Evolutionary conservation across 1,140 invertebrate genomes (phyloP).

Genomic region (Drosophila ananassae): DNA sequence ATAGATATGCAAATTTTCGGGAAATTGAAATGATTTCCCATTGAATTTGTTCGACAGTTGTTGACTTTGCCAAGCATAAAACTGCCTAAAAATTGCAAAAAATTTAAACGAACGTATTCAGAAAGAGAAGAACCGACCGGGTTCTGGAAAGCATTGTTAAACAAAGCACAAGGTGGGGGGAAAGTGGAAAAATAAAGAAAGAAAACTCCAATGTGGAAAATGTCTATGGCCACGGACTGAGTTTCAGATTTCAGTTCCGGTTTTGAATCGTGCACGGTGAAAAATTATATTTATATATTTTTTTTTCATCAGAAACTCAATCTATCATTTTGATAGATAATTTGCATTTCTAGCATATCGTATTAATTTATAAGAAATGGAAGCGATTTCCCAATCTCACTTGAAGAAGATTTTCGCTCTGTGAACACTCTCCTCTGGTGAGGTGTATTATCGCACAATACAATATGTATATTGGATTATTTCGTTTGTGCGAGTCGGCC

Average conservation of each 20-base stretch:
- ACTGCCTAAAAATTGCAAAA: constrained; percentile 78
- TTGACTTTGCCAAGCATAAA: constrained; percentile 71
- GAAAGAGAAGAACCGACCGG: constrained; percentile 23
- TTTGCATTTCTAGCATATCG: neutral
- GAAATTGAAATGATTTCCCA: constrained; percentile 74
- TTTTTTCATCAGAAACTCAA: neutral
- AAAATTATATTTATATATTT: neutral
- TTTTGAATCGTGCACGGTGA: neutral
- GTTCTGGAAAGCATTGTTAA: constrained; percentile 45
- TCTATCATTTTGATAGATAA: neutral
- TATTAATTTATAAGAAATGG: neutral
- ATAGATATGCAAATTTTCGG: constrained; percentile 53
- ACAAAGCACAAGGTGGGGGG: constrained; percentile 37
- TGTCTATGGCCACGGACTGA: constrained; percentile 14
- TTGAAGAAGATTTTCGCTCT: neutral
- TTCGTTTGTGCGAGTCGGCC: constrained; percentile 63
- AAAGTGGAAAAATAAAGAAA: constrained; percentile 40
- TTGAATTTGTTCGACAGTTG: constrained; percentile 63
- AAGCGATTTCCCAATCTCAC: neutral
- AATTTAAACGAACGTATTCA: constrained; percentile 70
- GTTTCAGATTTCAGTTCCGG: constrained; percentile 21
- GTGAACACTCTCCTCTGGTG: neutral
- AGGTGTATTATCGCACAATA: constrained; percentile 76
- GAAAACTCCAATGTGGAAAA: constrained; percentile 19
- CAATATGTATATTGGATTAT: constrained; percentile 77